Evolutionary conservation across 2,797 vertebrate genomes (phyloP).

Genomic region (Silurus aristotelis): DNA sequence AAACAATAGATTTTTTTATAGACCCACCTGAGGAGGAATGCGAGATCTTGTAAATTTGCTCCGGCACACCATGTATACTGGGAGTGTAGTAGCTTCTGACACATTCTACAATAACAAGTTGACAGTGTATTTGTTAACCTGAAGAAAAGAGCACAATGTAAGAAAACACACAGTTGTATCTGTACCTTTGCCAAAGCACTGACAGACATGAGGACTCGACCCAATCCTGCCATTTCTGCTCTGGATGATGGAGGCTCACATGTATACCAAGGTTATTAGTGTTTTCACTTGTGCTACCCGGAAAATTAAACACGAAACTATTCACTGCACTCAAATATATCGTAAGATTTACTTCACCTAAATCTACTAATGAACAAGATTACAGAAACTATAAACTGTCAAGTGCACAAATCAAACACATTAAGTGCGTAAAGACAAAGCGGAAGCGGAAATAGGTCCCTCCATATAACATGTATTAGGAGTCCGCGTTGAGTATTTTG

Average conservation of each 20-base stretch:
- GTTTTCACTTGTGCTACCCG: background rate
- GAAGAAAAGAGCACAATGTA: background rate
- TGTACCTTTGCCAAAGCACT: conserved; percentile 42
- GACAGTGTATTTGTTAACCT: background rate
- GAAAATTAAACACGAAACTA: background rate
- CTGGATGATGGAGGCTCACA: background rate
- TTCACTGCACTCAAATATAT: background rate
- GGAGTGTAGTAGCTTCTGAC: conserved; percentile 52
- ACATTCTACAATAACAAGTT: conserved; percentile 61
- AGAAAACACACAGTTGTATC: background rate
- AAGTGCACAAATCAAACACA: background rate
- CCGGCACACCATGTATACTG: conserved; percentile 61
- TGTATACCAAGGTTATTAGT: conserved; percentile 18
- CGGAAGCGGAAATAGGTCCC: conserved; percentile 27
- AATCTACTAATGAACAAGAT: background rate
- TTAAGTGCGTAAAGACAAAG: too few species aligned
- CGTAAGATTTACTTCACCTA: background rate
- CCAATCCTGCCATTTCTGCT: conserved; percentile 48
- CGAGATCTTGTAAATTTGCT: conserved; percentile 71
- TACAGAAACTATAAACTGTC: background rate
- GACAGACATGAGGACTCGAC: conserved; percentile 41
- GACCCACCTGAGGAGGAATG: conserved; percentile 69
- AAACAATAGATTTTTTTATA: background rate
- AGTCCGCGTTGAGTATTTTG: background rate
- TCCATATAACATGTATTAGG: background rate